Evolutionary conservation across 2,797 vertebrate genomes (phyloP).

Genomic region (Halcyon smyrnensis): DNA sequence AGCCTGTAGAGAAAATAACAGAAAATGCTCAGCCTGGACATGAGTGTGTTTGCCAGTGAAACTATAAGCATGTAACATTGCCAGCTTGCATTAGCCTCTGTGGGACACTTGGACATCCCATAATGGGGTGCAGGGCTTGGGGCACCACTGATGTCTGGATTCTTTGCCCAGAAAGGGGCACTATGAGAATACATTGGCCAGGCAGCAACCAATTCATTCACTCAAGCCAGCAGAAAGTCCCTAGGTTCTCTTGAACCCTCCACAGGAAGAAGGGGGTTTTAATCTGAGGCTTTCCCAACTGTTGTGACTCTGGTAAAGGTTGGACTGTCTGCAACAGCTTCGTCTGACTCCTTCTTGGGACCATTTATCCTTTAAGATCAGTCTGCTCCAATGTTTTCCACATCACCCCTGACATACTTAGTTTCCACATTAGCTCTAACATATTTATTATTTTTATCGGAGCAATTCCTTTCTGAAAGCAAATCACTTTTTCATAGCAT

Average conservation of each 20-base stretch:
- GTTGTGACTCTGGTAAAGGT: not conserved
- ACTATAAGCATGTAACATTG: not conserved
- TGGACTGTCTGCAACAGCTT: not conserved
- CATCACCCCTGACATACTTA: slow-evolving; percentile 25
- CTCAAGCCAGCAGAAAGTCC: not conserved
- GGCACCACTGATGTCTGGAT: not conserved
- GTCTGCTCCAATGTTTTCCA: slow-evolving; percentile 22
- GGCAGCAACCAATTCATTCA: not conserved
- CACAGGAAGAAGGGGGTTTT: not conserved
- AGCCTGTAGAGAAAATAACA: not conserved
- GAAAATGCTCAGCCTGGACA: not conserved
- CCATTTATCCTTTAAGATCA: slow-evolving; percentile 21
- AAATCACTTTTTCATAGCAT: slow-evolving; percentile 32
- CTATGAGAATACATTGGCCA: not conserved
- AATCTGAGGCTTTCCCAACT: slow-evolving; percentile 21
- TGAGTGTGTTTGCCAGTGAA: not conserved
- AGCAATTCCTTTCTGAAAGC: slow-evolving; percentile 53
- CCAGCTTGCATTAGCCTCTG: rapidly evolving
- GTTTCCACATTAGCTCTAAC: slow-evolving; percentile 56
- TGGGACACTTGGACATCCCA: not conserved
- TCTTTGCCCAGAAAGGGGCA: not conserved
- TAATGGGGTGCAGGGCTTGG: not conserved
- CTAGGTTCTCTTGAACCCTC: not conserved
- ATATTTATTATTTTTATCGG: slow-evolving; percentile 64
- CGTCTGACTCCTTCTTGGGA: not conserved